Conservation (phyloP, 2,888 invertebrate genomes). For the Sicus ferrugineus region DNA sequence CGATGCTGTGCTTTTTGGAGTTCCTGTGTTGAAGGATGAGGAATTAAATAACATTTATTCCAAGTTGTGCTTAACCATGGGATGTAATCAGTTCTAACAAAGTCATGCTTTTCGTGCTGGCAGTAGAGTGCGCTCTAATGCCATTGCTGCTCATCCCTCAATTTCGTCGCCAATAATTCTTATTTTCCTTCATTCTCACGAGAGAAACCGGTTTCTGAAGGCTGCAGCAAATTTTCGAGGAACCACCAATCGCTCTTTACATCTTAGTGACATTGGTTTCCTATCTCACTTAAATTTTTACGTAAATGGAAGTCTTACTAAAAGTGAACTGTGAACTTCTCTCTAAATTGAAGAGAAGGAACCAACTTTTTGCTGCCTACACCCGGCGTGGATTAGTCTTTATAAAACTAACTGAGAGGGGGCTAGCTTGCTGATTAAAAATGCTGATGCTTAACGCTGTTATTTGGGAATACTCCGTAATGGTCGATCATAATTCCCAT, state of each 20-base stretch:
- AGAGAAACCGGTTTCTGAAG: slow-evolving; percentile 1
- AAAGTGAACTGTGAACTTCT: background rate
- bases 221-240: background rate
- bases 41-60: too few relatives aligned
- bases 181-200: background rate
- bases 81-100: too few relatives aligned
- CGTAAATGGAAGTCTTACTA: background rate
- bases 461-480: background rate
- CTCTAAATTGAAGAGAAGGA: background rate
- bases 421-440: background rate
- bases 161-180: background rate
- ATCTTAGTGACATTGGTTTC: background rate
- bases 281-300: background rate
- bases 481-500: background rate
- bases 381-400: background rate
- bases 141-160: background rate
- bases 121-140: background rate
- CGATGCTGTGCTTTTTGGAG: too few relatives aligned
- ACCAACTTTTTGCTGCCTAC: background rate
- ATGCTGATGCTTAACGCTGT: background rate
- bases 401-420: background rate
- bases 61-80: too few relatives aligned
- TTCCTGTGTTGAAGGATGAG: too few relatives aligned
- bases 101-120: background rate
- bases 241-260: background rate